Evolutionary conservation across 2,113 vertebrate genomes (phyloP).

Genomic region (Varanus salvator): DNA sequence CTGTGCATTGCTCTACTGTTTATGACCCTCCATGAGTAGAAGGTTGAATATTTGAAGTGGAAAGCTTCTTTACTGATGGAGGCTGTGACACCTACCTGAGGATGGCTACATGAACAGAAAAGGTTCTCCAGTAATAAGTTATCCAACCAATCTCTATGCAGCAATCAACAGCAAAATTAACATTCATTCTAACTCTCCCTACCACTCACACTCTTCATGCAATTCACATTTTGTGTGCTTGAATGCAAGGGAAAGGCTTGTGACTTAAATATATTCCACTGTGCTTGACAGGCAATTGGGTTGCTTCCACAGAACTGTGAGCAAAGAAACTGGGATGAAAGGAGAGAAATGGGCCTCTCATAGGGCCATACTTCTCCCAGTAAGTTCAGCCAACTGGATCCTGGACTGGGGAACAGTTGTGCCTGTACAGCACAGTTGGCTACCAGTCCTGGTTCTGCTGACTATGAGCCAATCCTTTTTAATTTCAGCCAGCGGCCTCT

Average conservation of each 20-base stretch:
- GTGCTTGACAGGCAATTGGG: neutral
- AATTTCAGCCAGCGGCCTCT: neutral
- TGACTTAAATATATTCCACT: neutral
- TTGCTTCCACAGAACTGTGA: neutral
- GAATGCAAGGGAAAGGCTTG: neutral
- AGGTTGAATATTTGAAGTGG: too few relatives aligned
- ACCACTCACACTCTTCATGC: neutral
- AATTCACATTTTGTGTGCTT: neutral
- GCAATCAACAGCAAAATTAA: too few relatives aligned
- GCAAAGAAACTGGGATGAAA: neutral
- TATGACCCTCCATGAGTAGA: too few relatives aligned
- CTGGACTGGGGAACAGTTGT: neutral
- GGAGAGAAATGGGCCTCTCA: neutral
- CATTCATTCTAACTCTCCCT: neutral
- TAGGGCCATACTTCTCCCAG: neutral
- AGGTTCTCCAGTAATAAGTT: too few relatives aligned
- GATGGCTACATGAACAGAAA: too few relatives aligned
- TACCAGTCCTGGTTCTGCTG: neutral
- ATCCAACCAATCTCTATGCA: neutral
- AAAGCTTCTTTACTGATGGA: too few relatives aligned
- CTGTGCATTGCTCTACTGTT: too few relatives aligned
- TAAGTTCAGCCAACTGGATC: neutral
- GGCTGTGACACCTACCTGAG: neutral
- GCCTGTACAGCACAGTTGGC: neutral
- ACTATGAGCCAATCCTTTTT: neutral